Evolutionary conservation across 1,140 invertebrate genomes (phyloP), one percentile per base, ranked within the genome.

Genomic region (Drosophila mayri): DNA sequence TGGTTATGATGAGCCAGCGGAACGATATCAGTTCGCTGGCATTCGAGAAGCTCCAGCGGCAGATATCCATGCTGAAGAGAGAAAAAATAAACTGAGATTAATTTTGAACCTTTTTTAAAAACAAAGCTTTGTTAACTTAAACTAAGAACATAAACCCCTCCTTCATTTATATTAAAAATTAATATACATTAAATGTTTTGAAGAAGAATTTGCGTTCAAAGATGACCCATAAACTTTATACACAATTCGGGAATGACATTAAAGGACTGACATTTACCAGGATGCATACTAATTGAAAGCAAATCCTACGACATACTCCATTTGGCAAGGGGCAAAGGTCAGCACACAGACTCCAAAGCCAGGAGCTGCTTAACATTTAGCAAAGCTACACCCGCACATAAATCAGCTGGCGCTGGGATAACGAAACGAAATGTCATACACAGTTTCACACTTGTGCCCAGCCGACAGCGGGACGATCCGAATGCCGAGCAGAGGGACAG

Each of bases 1-100:
- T 93, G 38, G 92, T 91, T 49, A 93, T 91, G 49, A 93, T 93
- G 22, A 93, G 79, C 92, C 90, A 93, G 37, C 92, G 92, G 46
- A 93, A 93, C 35, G 92, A 93, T 46, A 93, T 86, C 50, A 92
- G 62, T 75, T 93, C 92, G 28, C 81, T 81, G 50, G 92, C 90
- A 78, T 92, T 92, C 40, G 90, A 85, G 62, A 93, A 81, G 80
- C 84, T 84, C 83, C 91, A 88, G 57, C 83, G 92, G 75, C 91
- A 93, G 58, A 93, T 85, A 59, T 93, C 92, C 92, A 93, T 92
- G 46, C 92, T 93, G 57, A 3, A 76, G 67, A 16, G 2, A 35
- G 28, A 55, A 65, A 52, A 28, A 6, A 32, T n/a, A 12, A 0
- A n/a, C 0, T 37, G n/a, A 30, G 9, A 47, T 32, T 37, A 60